Base-by-base conservation (phyloP, 2,797 vertebrate species). In the Sebastes dallii region DNA sequence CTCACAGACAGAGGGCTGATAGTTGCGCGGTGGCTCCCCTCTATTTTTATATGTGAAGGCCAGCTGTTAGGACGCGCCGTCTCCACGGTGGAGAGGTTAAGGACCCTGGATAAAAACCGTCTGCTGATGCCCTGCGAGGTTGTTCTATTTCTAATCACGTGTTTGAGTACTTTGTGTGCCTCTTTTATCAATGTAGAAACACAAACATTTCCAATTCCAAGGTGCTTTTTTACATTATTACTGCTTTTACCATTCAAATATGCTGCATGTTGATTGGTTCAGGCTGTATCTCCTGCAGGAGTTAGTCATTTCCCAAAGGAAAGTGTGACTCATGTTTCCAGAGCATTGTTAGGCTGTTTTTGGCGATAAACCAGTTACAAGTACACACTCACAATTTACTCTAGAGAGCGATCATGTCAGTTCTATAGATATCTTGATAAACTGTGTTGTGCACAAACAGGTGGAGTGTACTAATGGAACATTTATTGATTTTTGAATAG, bases 11-110 rank as follows among this genome's bases (percentile, higher is more conserved):
- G 52, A 9, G 55, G 34, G 42, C 70, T 88, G 87, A 86, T 84
- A 58, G 81, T 36, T 78, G 83, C 52, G 73, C 11, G 0, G 54
- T 58, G 69, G 66, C 86, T 72, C 36, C 65, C 14, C 52, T 90
- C 77, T 94, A 83, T 93, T 90, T 93, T 76, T 89, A 75, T 12
- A 77, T 77, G 5, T 81, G 72, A 81, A 86, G 87, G 76, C 84
- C 86, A 82, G 80, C 62, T 85, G 77, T 81, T 82, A 66, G 78
- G 83, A 70, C 25, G 4, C 1, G 0, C n/a, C 2, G 60, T 86
- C 80, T 85, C 83, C 56, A 27, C 55, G 4, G 69, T 62, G 67
- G 73, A 75, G 72, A 65, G 60, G 46, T 81, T 73, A 75, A 24
- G 59, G 72, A 56, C 73, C 74, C 62, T 36, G 79, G 46, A 66